Evolutionary conservation across 2,113 vertebrate genomes (phyloP).

Genomic region (Bubalus kerabau): DNA sequence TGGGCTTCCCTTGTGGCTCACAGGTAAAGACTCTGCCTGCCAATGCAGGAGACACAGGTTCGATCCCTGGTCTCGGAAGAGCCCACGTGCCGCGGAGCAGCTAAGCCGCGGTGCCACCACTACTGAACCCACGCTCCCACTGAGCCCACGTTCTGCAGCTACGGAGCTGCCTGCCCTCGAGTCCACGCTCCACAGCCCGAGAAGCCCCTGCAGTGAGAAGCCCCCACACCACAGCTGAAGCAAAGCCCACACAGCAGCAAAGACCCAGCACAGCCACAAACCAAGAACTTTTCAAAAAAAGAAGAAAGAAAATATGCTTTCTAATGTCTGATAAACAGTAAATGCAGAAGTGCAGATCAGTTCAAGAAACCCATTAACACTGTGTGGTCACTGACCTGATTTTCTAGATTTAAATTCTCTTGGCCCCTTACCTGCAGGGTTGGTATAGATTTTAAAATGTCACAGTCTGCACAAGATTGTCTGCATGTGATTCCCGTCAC

Average conservation of each 20-base stretch:
- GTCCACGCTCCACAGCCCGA: accelerated
- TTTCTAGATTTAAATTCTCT: constrained; percentile 47
- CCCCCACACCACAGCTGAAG: accelerated
- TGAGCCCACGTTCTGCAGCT: not conserved
- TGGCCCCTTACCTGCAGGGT: not conserved
- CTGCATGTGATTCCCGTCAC: not conserved
- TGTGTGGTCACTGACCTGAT: constrained; percentile 4
- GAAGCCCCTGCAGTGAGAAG: not conserved
- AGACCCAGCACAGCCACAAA: not conserved
- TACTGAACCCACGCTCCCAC: no score
- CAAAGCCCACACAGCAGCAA: not conserved
- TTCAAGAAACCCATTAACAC: not conserved
- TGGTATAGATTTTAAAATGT: constrained; percentile 18
- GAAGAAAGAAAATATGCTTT: not conserved
- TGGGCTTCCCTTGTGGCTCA: not conserved
- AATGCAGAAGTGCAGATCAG: constrained; percentile 36
- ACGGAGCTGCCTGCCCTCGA: not conserved
- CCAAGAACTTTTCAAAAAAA: not conserved
- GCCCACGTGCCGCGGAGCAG: accelerated
- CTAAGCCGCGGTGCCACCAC: not conserved
- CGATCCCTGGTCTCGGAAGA: not conserved
- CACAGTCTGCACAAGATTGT: not conserved
- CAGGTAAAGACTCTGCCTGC: not conserved
- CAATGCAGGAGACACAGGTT: not conserved
- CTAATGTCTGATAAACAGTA: constrained; percentile 20